Percentiles rank a stretch among this genome's conserved stretches.
Conservation (phyloP, 2,888 invertebrate species). For the Heliconius ismenius region DNA sequence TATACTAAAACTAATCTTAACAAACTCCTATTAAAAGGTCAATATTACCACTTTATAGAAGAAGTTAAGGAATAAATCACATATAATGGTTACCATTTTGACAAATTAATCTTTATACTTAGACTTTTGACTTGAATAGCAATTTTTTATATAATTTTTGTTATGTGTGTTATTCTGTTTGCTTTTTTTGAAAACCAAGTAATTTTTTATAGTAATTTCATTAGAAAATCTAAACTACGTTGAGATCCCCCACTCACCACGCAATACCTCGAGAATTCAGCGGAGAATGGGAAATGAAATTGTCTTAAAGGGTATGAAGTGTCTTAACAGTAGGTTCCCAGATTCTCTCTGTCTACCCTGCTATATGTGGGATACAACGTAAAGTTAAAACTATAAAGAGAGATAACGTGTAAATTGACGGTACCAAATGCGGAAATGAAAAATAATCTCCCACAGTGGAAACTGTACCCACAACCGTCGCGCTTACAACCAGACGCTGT, state of each 20-base stretch:
- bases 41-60: constrained; percentile 23
- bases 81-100: constrained; percentile 16
- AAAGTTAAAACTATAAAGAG: neutral
- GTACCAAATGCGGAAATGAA: too few species aligned
- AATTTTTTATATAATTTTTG: neutral
- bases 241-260: neutral
- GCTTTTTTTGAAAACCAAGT: neutral
- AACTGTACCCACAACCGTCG: too few species aligned
- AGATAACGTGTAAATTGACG: too few species aligned
- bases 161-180: neutral
- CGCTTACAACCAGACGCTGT: too few species aligned
- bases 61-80: constrained; percentile 17
- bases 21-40: constrained; percentile 14
- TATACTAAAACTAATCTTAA: constrained; percentile 12
- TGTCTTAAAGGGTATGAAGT: neutral
- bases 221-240: too few species aligned
- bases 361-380: neutral
- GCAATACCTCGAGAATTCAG: neutral
- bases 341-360: too few species aligned
- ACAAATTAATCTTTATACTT: constrained; percentile 16
- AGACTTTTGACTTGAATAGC: neutral
- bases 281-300: neutral
- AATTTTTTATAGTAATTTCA: neutral
- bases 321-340: too few species aligned
- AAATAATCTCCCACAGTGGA: too few species aligned